Percentiles rank a stretch among this genome's conserved stretches.
phyloP scores from a whole-genome alignment of 2,797 vertebrate genomes.

The Chelon auratus region DNA sequence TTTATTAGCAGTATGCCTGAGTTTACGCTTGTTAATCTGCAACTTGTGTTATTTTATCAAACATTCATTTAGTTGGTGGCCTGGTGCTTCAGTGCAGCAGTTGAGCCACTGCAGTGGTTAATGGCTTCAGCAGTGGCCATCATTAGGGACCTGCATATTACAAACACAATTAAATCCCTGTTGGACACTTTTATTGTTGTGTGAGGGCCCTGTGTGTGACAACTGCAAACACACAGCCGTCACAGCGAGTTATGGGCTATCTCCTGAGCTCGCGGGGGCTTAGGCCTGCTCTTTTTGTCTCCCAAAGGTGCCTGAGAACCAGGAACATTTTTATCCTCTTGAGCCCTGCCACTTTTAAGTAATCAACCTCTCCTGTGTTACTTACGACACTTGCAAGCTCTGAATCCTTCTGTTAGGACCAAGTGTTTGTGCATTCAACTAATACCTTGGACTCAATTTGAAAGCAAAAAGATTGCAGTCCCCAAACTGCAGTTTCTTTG shows the following conservation, averaged over 20 bases:
- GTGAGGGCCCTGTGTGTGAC: constrained; percentile 88
- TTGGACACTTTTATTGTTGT: constrained; percentile 92
- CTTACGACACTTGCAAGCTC: constrained; percentile 63
- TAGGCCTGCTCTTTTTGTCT: constrained; percentile 63
- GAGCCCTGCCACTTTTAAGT: constrained; percentile 79
- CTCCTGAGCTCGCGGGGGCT: constrained; percentile 67
- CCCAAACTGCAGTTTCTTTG: constrained; percentile 50
- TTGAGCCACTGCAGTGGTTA: constrained; percentile 90
- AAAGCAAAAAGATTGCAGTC: constrained; percentile 35
- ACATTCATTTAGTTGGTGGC: constrained; percentile 94
- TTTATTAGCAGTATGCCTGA: constrained; percentile 93
- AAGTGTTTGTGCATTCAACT: constrained; percentile 30
- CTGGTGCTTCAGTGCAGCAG: constrained; percentile 86
- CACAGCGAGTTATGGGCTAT: constrained; percentile 85
- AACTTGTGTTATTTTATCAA: constrained; percentile 99
- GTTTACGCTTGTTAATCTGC: constrained; percentile 99
- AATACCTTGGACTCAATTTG: constrained; percentile 38
- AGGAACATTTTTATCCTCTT: constrained; percentile 73
- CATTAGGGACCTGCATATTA: constrained; percentile 95
- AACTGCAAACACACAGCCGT: constrained; percentile 88
- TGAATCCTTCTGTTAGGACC: constrained; percentile 23
- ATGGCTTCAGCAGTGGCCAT: constrained; percentile 93
- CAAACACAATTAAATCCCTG: constrained; percentile 98
- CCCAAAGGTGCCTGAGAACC: constrained; percentile 70
- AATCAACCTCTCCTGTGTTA: constrained; percentile 77